Percentiles rank a stretch among this genome's conserved stretches.
phyloP scores from a whole-genome alignment of 2,888 invertebrate species.

The Mythimna loreyi region DNA sequence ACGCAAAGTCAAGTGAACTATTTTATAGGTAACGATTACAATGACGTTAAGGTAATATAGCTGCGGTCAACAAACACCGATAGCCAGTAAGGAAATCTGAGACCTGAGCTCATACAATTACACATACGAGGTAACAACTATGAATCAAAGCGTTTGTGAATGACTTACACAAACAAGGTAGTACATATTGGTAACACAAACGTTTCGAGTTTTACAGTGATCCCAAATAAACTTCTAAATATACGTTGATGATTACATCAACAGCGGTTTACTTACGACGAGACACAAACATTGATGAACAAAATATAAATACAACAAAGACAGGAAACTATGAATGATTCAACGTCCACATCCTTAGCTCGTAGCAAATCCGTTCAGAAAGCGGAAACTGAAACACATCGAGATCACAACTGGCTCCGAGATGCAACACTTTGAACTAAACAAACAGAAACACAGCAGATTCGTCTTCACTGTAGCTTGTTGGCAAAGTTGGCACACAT shows the following conservation, averaged over 20 bases:
- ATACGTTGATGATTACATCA: slow-evolving; percentile 58
- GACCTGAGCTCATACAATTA: slow-evolving; percentile 53
- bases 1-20: slow-evolving; percentile 19
- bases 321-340: slow-evolving; percentile 79
- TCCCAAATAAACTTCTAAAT: slow-evolving; percentile 56
- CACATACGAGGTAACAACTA: slow-evolving; percentile 50
- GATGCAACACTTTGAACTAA: slow-evolving; percentile 54
- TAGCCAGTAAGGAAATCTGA: slow-evolving; percentile 55
- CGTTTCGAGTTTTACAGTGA: slow-evolving; percentile 40
- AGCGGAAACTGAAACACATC: slow-evolving; percentile 69
- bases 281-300: slow-evolving; percentile 61
- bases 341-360: slow-evolving; percentile 76
- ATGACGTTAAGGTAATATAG: slow-evolving; percentile 53
- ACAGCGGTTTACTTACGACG: slow-evolving; percentile 50
- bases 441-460: slow-evolving; percentile 59
- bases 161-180: slow-evolving; percentile 60
- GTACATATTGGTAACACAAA: slow-evolving; percentile 42
- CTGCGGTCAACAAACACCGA: slow-evolving; percentile 48
- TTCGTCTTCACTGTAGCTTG: slow-evolving; percentile 45
- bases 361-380: slow-evolving; percentile 72
- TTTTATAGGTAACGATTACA: slow-evolving; percentile 39
- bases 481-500: slow-evolving; percentile 56
- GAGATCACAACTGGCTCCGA: slow-evolving; percentile 49
- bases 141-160: slow-evolving; percentile 59
- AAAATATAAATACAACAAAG: slow-evolving; percentile 74